Percentiles rank a stretch among this genome's conserved stretches.
Evolutionary conservation across 2,888 invertebrate species (phyloP).

Genomic region (Camponotus fellah): DNA sequence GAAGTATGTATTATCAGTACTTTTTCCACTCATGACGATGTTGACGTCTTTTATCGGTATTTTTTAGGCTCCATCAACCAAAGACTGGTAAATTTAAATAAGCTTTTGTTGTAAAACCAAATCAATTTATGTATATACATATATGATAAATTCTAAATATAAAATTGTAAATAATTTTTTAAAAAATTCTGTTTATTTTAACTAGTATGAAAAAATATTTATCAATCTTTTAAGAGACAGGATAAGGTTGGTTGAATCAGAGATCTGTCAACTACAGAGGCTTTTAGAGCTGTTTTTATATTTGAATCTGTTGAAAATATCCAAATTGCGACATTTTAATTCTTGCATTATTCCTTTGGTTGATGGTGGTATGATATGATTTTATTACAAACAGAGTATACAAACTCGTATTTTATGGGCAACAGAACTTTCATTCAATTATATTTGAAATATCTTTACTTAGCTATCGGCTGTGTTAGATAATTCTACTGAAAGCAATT

Average conservation of each 20-base stretch:
- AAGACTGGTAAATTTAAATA: not conserved
- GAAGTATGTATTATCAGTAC: not conserved
- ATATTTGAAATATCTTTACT: not conserved
- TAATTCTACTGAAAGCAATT: too few relatives aligned
- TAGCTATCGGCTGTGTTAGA: too few relatives aligned
- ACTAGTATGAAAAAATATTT: not conserved
- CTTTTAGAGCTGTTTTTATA: not conserved
- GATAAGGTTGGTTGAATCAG: not conserved
- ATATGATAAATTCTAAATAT: not conserved
- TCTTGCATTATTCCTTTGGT: not conserved
- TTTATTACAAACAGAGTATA: not conserved
- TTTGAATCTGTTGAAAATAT: not conserved
- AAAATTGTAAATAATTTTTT: not conserved
- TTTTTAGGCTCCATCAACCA: too few relatives aligned
- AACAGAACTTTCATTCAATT: not conserved
- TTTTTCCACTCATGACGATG: not conserved
- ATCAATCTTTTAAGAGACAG: not conserved
- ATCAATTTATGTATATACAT: not conserved
- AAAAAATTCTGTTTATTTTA: not conserved
- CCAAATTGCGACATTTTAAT: not conserved
- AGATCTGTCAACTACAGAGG: not conserved
- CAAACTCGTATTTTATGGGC: not conserved
- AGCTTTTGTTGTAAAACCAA: not conserved
- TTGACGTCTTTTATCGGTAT: not conserved
- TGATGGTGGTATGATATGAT: not conserved